phyloP scores from a whole-genome alignment of 2,797 vertebrate species.

The Basileuterus tristriatus region DNA sequence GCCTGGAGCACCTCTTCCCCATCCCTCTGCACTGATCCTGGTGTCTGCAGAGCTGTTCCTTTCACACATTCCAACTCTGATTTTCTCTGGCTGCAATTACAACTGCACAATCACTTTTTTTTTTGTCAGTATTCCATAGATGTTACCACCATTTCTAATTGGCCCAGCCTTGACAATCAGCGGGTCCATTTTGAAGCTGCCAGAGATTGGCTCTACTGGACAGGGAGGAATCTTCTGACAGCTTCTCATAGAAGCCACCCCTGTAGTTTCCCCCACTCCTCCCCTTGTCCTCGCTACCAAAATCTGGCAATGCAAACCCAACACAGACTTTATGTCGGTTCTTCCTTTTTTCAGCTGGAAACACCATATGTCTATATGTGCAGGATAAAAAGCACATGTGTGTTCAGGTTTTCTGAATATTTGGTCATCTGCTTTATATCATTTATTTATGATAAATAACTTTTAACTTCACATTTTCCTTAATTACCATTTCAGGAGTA shows the following conservation, averaged over 20 bases:
- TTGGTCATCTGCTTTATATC: not conserved
- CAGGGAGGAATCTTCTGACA: not conserved
- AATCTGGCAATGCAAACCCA: not conserved
- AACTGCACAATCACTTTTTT: not conserved
- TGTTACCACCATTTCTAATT: not conserved
- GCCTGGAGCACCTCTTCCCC: rapidly evolving
- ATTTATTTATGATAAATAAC: not conserved
- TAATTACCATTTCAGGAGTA: not conserved
- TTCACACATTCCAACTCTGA: rapidly evolving
- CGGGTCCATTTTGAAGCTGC: rapidly evolving
- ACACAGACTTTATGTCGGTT: not conserved
- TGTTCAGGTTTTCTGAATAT: not conserved
- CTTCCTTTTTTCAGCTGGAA: not conserved
- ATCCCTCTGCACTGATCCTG: not conserved
- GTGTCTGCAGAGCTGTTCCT: not conserved
- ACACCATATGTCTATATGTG: rapidly evolving
- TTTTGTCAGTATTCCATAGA: not conserved
- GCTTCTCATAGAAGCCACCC: not conserved
- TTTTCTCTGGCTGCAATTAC: not conserved
- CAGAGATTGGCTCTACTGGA: not conserved
- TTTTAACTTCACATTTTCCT: not conserved
- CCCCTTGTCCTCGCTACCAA: rapidly evolving
- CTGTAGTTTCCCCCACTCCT: not conserved
- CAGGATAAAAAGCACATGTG: not conserved
- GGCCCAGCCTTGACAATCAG: not conserved